These are phyloP conservation scores for Astyanax mexicanus DNA, from an alignment of 2,797 vertebrate species.

Conservation along the genomic window DNA sequence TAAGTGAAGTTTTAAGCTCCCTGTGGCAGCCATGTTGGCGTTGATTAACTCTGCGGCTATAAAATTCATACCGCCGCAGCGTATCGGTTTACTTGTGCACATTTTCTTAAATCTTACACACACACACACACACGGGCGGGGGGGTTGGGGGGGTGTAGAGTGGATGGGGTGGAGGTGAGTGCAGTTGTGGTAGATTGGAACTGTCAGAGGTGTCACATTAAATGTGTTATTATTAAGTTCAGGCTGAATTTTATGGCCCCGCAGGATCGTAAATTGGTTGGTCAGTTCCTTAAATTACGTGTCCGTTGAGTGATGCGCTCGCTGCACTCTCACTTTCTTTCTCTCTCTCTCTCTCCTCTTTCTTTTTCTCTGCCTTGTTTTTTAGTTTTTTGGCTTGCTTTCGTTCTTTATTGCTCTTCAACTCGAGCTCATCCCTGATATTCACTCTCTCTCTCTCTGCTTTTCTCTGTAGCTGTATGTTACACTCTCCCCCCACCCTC, in stretches of 20 bases:
- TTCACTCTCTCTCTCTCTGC: conserved; percentile 58
- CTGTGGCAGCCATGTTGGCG: conserved; percentile 81
- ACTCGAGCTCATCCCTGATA: neutral
- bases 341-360: conserved; percentile 10
- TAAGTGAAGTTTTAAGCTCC: conserved; percentile 80
- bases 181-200: conserved; percentile 86
- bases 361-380: neutral
- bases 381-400: neutral
- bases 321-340: conserved; percentile 8
- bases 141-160: too few relatives aligned
- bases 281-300: conserved; percentile 88
- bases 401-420: neutral
- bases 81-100: neutral
- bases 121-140: conserved; percentile 16
- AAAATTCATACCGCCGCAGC: conserved; percentile 84
- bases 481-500: neutral
- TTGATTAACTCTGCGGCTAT: conserved; percentile 82
- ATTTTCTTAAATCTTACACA: neutral
- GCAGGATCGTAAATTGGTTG: conserved; percentile 86
- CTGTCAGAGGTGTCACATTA: conserved; percentile 90
- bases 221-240: conserved; percentile 91
- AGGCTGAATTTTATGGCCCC: conserved; percentile 85
- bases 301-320: conserved; percentile 67
- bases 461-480: neutral
- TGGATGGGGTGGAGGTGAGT: conserved; percentile 55